Base-by-base conservation (phyloP, 2,888 invertebrate genomes). In the Drosophila maculinotata region DNA sequence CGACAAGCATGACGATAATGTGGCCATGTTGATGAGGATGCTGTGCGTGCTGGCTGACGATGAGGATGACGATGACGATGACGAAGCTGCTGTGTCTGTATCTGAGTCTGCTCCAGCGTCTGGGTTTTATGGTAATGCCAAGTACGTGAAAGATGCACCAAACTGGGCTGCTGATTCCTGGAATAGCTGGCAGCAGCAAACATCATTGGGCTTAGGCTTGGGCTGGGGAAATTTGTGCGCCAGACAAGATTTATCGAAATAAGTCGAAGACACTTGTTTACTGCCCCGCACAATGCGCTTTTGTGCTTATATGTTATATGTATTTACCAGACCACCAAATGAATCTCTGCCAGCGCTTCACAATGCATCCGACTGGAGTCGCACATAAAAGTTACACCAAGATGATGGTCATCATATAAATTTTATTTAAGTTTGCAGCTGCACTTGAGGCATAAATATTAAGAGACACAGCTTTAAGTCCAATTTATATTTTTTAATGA, bases 81-180 rank as follows among this genome's bases (percentile, higher is more conserved):
- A 51, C 28, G 63, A 49, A 44, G 42, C 49, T 47, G 20, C 44
- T 45, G 20, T 36, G 12, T 15, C 25, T 47, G 35, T 28, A 31
- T n/a, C 52, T 36, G 47, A n/a, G 54, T 60, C 28, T 25, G 20
- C 20, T 30, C 26, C 39, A 41, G 57, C 4, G 47, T 52, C 72
- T 63, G 66, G 57, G 66, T 78, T 84, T 79, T 77, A 79, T 84
- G 83, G 72, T 78, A 79, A 84, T 84, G 85, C 85, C 68, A 51
- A 54, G 70, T 84, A 79, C 79, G 85, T 79, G 79, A 69, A 77
- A 47, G 81, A 73, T 80, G 73, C 84, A 76, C 31, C 62, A 45
- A 63, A 57, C 57, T 53, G 54, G 82, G 44, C 68, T 54, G 59
- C 53, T 58, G 70, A 68, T 81, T 82, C 76, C 66, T 30, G 62